phyloP scores from a whole-genome alignment of 2,797 vertebrate species.

The Borostomias antarcticus region DNA sequence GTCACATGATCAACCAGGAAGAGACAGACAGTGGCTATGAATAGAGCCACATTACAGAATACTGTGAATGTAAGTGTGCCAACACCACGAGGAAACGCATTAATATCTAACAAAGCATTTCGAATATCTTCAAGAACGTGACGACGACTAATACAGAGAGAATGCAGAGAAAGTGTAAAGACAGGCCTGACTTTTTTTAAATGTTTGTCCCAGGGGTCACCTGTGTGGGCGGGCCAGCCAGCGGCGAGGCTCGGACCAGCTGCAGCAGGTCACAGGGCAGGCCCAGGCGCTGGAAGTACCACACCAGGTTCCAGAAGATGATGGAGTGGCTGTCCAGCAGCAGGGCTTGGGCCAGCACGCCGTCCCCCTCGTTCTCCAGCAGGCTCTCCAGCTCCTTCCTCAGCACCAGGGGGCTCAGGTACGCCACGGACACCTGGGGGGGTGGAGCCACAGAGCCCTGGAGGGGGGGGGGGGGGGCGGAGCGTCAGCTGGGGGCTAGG shows the following conservation, averaged over 20 bases:
- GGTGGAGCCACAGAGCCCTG: slow-evolving; percentile 57
- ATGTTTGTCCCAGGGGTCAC: slow-evolving; percentile 35
- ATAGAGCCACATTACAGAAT: too few species aligned
- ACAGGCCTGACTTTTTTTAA: too few species aligned
- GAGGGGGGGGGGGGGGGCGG: too few species aligned
- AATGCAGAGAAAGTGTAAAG: too few species aligned
- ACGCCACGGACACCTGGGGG: slow-evolving; percentile 83
- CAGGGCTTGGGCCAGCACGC: slow-evolving; percentile 84
- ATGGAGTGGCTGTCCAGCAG: slow-evolving; percentile 90
- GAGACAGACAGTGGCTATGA: too few species aligned
- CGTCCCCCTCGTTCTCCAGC: slow-evolving; percentile 90
- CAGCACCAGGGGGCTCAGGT: slow-evolving; percentile 91
- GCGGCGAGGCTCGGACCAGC: slow-evolving; percentile 78
- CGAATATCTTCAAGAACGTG: too few species aligned
- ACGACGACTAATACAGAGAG: too few species aligned
- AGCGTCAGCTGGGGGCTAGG: too few species aligned
- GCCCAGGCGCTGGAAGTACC: slow-evolving; percentile 89
- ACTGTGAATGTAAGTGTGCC: too few species aligned
- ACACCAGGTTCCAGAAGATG: slow-evolving; percentile 95
- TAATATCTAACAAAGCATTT: too few species aligned
- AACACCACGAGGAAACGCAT: too few species aligned
- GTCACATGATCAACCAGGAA: too few species aligned
- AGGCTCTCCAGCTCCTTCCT: slow-evolving; percentile 93
- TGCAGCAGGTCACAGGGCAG: slow-evolving; percentile 85
- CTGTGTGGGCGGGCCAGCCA: slow-evolving; percentile 70